These are phyloP conservation scores for Copsychus sechellarum DNA, from an alignment of 2,113 vertebrate genomes.

Conservation along the genomic window DNA sequence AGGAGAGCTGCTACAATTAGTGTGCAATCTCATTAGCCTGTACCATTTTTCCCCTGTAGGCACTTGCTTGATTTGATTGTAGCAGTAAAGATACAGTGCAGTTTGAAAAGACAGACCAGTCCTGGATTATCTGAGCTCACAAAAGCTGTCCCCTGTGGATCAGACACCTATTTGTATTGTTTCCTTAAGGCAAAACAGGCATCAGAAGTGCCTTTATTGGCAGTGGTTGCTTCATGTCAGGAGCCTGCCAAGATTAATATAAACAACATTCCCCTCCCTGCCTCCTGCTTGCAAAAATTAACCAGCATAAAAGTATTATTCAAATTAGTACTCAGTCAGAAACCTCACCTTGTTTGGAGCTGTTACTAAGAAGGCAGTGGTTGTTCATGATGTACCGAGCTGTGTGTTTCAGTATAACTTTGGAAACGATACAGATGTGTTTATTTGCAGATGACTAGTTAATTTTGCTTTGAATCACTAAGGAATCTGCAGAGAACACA, in stretches of 20 bases:
- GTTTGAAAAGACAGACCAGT: background rate
- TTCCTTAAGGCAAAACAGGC: background rate
- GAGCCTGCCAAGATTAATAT: slow-evolving; percentile 1
- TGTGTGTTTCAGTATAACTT: background rate
- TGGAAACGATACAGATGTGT: background rate
- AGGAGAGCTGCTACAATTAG: background rate
- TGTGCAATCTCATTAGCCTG: background rate
- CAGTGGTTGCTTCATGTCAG: background rate
- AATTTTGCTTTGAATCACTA: slow-evolving; percentile 24
- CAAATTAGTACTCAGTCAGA: background rate
- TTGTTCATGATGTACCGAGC: background rate
- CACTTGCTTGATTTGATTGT: background rate
- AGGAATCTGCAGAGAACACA: slow-evolving; percentile 6
- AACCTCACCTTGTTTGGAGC: background rate
- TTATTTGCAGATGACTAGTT: slow-evolving; percentile 23
- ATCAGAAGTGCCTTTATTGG: background rate
- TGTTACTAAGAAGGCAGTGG: background rate
- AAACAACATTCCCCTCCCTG: background rate
- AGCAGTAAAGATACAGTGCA: background rate
- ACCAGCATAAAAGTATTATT: background rate
- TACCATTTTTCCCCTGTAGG: background rate
- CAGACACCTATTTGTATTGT: background rate
- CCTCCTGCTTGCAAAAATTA: slow-evolving; percentile 11
- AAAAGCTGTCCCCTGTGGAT: background rate
- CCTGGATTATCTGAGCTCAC: background rate